Percentiles rank a stretch among this genome's conserved stretches.
These are phyloP conservation scores for Amphiprion percula DNA, from an alignment of 2,113 vertebrate species.

Conservation along the genomic window DNA sequence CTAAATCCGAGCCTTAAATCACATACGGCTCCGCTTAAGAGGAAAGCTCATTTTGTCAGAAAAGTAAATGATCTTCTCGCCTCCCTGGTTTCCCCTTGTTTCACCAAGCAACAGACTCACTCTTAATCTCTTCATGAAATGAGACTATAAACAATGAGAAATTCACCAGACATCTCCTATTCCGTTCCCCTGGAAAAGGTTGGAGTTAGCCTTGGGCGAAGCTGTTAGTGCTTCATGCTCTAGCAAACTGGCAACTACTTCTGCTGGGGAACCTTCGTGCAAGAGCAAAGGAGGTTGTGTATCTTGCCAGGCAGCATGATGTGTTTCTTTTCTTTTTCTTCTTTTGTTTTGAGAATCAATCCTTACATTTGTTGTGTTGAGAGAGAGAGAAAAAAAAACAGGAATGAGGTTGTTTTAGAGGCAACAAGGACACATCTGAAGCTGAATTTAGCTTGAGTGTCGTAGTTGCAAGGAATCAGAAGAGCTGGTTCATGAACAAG, in stretches of 20 bases:
- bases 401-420: slow-evolving; percentile 12
- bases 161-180: slow-evolving; percentile 72
- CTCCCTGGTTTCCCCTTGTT: slow-evolving; percentile 67
- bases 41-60: slow-evolving; percentile 71
- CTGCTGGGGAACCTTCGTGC: slow-evolving; percentile 67
- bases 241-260: slow-evolving; percentile 77
- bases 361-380: not conserved
- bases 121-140: slow-evolving; percentile 79
- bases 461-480: slow-evolving; percentile 17
- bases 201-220: slow-evolving; percentile 79
- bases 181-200: slow-evolving; percentile 77
- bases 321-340: slow-evolving; percentile 14
- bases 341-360: slow-evolving; percentile 47
- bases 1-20: slow-evolving; percentile 57
- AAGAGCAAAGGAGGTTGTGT: slow-evolving; percentile 61
- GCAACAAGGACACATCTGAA: too few relatives aligned
- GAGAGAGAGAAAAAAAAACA: not conserved
- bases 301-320: slow-evolving; percentile 51
- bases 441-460: slow-evolving; percentile 48
- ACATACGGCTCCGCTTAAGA: slow-evolving; percentile 46
- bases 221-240: slow-evolving; percentile 81
- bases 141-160: slow-evolving; percentile 77
- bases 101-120: slow-evolving; percentile 61
- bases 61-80: slow-evolving; percentile 73
- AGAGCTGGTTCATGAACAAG: slow-evolving; percentile 12